Base-by-base conservation (phyloP, 2,888 invertebrate species). In the Calephelis perditalis region DNA sequence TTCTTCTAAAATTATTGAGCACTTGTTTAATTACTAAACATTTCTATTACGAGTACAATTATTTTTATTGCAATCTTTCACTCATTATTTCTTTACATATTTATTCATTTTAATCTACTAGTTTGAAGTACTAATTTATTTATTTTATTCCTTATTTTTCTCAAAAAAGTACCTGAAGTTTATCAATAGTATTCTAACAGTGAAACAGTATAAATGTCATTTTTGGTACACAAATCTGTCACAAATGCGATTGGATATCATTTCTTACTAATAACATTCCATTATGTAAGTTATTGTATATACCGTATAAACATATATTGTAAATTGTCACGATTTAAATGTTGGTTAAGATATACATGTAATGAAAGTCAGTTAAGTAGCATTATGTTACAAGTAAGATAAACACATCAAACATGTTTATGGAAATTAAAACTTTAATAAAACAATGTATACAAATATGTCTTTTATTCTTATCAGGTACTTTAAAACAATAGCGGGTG, bases 361-460 rank as follows among this genome's bases (percentile, higher is more conserved):
- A 1, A 9, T 5, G 26, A 4, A 15, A 49, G 49, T 49, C 49
- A 49, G 1, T 26, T 49, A 10, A 26, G 10, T 49, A 49, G 26
- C 26, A 26, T 10, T 49, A 35, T 2, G 49, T 35, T 26, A 35
- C 49, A 49, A 35, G 9, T 26, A 15, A 49, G 26, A 26, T 49
- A 9, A 49, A 26, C n/a, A 49, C 26, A 49, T 49, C 9, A 49
- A 15, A 49, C 49, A 49, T 49, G 49, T 49, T 49, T 49, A 49
- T 26, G 15, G 49, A 26, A 52, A 35, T 52, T 35, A 26, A 49
- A 52, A 52, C 26, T 52, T 52, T 52, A 52, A 52, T 52, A 52
- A 52, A 52, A 52, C 35, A 52, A 35, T 52, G 52, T 52, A 52
- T 52, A 10, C 52, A 52, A 8, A 26, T 52, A 35, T 35, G 52